phyloP scores from a whole-genome alignment of 2,797 vertebrate species.

The Melanotaenia maccullochi region DNA sequence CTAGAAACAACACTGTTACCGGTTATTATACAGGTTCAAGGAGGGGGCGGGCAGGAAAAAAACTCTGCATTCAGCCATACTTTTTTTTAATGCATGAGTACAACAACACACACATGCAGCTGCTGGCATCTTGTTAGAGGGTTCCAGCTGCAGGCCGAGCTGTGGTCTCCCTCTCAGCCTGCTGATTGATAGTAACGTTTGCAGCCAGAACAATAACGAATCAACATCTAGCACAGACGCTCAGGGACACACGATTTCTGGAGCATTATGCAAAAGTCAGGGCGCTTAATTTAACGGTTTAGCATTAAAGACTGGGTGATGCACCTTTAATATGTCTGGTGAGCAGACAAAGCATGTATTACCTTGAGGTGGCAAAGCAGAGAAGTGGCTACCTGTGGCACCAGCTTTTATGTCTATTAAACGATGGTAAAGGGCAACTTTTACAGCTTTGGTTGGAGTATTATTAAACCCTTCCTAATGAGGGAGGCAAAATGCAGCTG shows the following conservation, averaged over 20 bases:
- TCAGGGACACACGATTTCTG: neutral
- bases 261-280: constrained; percentile 9
- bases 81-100: constrained; percentile 23
- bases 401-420: constrained; percentile 15
- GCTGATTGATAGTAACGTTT: constrained; percentile 23
- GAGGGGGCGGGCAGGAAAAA: constrained; percentile 30
- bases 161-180: constrained; percentile 21
- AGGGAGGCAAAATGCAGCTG: constrained; percentile 24
- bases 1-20: constrained; percentile 70
- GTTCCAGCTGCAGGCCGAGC: constrained; percentile 26
- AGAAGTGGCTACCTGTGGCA: constrained; percentile 58
- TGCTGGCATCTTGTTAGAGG: constrained; percentile 25
- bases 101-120: constrained; percentile 18
- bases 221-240: constrained; percentile 9
- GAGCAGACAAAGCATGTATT: constrained; percentile 17
- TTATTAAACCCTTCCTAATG: neutral
- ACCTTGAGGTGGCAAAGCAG: constrained; percentile 16
- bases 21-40: constrained; percentile 54
- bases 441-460: constrained; percentile 2
- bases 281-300: constrained; percentile 15
- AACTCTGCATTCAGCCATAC: constrained; percentile 19
- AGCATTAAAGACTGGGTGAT: constrained; percentile 4
- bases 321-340: constrained; percentile 14
- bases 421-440: constrained; percentile 17
- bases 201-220: neutral